Percentiles rank a stretch among this genome's conserved stretches.
Conservation (phyloP, 2,797 vertebrate species). For the Spondyliosoma cantharus region DNA sequence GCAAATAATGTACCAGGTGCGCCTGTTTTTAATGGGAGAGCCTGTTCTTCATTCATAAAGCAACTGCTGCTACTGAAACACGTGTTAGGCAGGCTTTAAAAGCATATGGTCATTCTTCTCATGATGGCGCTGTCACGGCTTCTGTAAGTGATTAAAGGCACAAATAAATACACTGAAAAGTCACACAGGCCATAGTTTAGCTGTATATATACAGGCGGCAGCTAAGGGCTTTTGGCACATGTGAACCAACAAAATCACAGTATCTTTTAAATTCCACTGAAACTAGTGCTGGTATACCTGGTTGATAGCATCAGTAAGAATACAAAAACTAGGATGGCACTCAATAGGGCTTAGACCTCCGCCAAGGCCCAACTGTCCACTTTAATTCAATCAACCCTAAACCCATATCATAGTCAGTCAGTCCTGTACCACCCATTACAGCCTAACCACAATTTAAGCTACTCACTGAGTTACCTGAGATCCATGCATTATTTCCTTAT, state of each 20-base stretch:
- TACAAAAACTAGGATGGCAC: background rate
- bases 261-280: background rate
- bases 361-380: too few relatives aligned
- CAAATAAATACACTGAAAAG: background rate
- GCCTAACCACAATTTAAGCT: too few relatives aligned
- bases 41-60: slow-evolving; percentile 38
- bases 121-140: slow-evolving; percentile 15
- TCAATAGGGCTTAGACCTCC: too few relatives aligned
- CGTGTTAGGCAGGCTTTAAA: slow-evolving; percentile 20
- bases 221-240: background rate
- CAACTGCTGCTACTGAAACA: slow-evolving; percentile 12
- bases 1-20: slow-evolving; percentile 52
- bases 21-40: slow-evolving; percentile 18
- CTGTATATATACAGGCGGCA: background rate
- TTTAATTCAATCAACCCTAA: too few relatives aligned
- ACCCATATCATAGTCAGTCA: too few relatives aligned
- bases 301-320: background rate
- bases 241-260: background rate
- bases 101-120: slow-evolving; percentile 25
- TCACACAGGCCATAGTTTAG: background rate
- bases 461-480: too few relatives aligned
- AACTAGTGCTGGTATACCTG: background rate
- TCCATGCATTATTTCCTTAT: too few relatives aligned
- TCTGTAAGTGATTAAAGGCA: slow-evolving; percentile 11
- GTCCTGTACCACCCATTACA: too few relatives aligned